Evolutionary conservation across 2,888 invertebrate genomes (phyloP), one percentile per base, ranked within the genome.

Genomic region (Drosophila diplacantha): DNA sequence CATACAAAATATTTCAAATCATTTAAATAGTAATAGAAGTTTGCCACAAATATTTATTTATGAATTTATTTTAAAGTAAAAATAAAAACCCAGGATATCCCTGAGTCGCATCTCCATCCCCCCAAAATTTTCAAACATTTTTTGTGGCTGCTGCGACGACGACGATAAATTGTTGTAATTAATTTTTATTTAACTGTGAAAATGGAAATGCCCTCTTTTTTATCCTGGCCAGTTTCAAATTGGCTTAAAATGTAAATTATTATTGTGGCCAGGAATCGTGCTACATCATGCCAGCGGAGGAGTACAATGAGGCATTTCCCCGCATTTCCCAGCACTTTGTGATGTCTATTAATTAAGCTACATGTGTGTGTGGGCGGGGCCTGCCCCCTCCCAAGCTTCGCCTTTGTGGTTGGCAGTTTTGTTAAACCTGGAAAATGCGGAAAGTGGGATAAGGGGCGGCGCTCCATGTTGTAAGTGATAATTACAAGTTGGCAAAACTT

Each of bases 161-260:
- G 69, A 78, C 82, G 80, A 83, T 81, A 84, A 85, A 84, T 85
- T 80, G 84, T 76, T 77, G 81, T 83, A 85, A 85, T 85, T 85
- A 85, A 84, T 85, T 85, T 85, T 83, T 84, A 84, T 85, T 85
- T 84, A 84, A 81, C 80, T 85, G 80, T 77, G 80, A 84, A 83
- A 83, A 83, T 83, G 81, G 71, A 72, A 80, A 80, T 73, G 39
- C 35, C 61, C 46, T 62, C 52, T 62, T 59, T 61, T 58, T 72
- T 43, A n/a, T 58, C 14, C 31, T 46, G 51, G 65, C 75, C 78
- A 75, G 79, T 83, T 83, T 78, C 72, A 62, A 85, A 85, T 85
- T 85, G 85, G 85, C 80, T 85, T 80, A 85, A 83, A 79, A 83
- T 81, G 79, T 84, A 81, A 85, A 83, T 85, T 83, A 85, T 85